phyloP scores from a whole-genome alignment of 2,888 invertebrate genomes.

The Hydrotaea diabolus region DNA sequence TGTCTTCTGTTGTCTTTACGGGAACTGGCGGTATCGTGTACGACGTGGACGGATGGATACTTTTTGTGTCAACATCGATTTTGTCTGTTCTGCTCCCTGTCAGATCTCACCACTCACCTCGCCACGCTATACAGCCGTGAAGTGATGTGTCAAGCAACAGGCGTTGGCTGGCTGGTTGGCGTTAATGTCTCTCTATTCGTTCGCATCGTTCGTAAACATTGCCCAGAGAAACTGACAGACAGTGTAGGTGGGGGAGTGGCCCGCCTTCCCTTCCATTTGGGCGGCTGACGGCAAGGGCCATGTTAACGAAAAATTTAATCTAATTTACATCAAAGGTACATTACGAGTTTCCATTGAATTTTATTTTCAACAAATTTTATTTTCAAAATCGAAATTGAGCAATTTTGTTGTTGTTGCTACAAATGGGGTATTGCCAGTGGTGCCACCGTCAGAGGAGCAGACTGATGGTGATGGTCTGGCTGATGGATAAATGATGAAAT shows the following conservation, averaged over 20 bases:
- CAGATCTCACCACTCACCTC: not conserved
- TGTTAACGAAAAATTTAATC: conserved; percentile 33
- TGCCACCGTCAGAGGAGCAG: not conserved
- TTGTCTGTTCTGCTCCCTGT: conserved; percentile 6
- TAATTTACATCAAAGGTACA: conserved; percentile 37
- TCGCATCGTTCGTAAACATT: not conserved
- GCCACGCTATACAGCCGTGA: not conserved
- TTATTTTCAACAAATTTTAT: conserved; percentile 19
- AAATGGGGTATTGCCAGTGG: not conserved
- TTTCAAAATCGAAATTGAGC: not conserved
- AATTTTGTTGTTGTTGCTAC: not conserved
- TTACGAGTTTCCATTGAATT: conserved; percentile 27
- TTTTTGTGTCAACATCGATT: conserved; percentile 26
- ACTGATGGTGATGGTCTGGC: not conserved
- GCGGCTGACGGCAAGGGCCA: not conserved
- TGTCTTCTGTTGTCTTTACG: conserved; percentile 12
- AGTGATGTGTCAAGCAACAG: conserved; percentile 13
- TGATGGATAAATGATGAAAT: not conserved
- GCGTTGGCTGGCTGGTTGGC: not conserved
- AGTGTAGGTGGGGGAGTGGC: not conserved
- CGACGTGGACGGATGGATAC: not conserved
- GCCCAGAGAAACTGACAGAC: not conserved
- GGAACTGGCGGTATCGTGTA: not conserved
- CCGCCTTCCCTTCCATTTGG: not conserved
- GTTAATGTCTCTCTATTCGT: not conserved